Evolutionary conservation across 2,888 invertebrate genomes (phyloP), one percentile per base, ranked within the genome.

Genomic region (Synergus laeviventris): DNA sequence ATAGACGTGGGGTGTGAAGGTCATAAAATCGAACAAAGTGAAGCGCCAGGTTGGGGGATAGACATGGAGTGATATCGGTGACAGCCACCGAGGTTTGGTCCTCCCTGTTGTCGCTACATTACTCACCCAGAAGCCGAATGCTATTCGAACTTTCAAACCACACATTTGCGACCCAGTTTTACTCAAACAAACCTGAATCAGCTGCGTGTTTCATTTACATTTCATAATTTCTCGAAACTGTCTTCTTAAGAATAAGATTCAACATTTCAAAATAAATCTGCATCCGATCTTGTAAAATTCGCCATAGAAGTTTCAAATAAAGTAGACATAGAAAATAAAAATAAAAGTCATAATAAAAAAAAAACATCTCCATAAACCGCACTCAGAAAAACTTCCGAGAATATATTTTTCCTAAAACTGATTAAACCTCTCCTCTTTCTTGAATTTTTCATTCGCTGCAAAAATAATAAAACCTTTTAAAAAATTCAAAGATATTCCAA

Each of bases 81-180:
- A 87, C 87, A 87, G 86, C 81, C 86, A 77, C 82, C 81, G 77
- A 81, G 73, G 75, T 73, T 73, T 80, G 81, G 81, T 80, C 82
- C 85, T 83, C 83, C 81, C 81, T 79, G 83, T 66, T 85, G 86
- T 84, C 86, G 85, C 88, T 88, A 88, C 24, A 21, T 88, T 87
- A 88, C 87, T 88, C 88, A 87, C 87, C 87, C 82, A 79, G 83
- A 85, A 85, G 84, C 82, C 84, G 86, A 89, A 88, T 87, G 87
- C 87, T 87, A 88, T 88, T 87, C 87, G 85, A 88, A 88, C 86
- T 88, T 88, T 86, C 84, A 85, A 89, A 88, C 87, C 87, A 84
- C 86, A 86, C 87, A 87, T 85, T 88, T 88, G 87, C 88, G 88
- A 88, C 89, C 88, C 86, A 88, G 88, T 89, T 89, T 85, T 85